Percentiles rank a stretch among this genome's conserved stretches.
phyloP scores from a whole-genome alignment of 35 echinoderm and acorn worm species.

The Acanthaster planci region DNA sequence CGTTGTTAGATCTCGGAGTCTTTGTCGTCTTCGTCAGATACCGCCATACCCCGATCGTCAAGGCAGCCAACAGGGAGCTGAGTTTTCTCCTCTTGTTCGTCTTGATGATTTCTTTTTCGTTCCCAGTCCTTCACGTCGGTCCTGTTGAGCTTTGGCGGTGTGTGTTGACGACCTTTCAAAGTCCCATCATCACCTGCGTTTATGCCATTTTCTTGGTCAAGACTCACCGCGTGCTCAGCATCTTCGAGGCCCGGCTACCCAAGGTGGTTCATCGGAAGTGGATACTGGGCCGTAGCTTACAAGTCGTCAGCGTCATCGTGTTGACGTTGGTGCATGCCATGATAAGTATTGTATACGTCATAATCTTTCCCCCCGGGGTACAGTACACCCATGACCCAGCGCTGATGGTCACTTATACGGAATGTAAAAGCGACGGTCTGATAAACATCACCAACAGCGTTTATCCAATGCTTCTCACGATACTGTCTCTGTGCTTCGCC shows the following conservation, averaged over 20 bases:
- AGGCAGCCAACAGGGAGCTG: constrained; percentile 66
- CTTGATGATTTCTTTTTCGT: background rate
- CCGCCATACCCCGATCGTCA: constrained; percentile 54
- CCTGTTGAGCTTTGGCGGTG: constrained; percentile 1
- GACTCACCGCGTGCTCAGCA: constrained; percentile 57
- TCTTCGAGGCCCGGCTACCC: constrained; percentile 56
- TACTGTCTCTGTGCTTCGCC: constrained; percentile 32
- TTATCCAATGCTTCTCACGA: constrained; percentile 40
- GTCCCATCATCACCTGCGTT: constrained; percentile 27
- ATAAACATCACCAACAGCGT: constrained; percentile 4
- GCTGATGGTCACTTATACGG: constrained; percentile 30
- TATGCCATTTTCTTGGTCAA: constrained; percentile 58
- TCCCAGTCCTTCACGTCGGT: constrained; percentile 54
- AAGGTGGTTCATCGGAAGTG: constrained; percentile 38
- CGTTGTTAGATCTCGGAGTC: constrained; percentile 21
- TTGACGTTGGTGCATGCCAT: constrained; percentile 30
- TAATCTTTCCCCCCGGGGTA: constrained; percentile 17
- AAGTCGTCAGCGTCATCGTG: constrained; percentile 32
- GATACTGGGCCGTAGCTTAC: constrained; percentile 34
- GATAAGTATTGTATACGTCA: background rate
- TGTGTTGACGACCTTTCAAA: constrained; percentile 23
- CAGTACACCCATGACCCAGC: constrained; percentile 21
- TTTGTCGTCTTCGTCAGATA: constrained; percentile 39
- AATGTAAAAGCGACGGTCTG: constrained; percentile 43
- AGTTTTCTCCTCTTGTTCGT: constrained; percentile 42